A percentile compares a stretch with the other conserved stretches of the same genome.
Conservation (phyloP, 2,113 vertebrate genomes). For the Sclerurus mexicanus region DNA sequence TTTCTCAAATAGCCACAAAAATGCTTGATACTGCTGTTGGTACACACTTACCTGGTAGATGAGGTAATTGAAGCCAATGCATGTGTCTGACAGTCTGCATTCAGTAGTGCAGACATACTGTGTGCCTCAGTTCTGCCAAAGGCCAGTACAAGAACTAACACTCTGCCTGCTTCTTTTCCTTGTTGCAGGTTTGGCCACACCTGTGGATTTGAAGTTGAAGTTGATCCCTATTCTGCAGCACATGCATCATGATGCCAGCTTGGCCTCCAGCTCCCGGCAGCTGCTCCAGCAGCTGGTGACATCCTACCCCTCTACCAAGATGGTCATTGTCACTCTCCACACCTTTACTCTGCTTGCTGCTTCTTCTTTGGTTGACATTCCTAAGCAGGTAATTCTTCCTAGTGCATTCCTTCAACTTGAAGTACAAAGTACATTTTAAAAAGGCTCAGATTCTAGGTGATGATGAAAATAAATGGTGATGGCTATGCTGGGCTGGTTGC, state of each 20-base stretch:
- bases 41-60: neutral
- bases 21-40: neutral
- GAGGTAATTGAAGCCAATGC: neutral
- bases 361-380: constrained; percentile 93
- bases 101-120: neutral
- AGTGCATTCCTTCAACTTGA: neutral
- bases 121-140: neutral
- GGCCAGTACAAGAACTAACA: neutral
- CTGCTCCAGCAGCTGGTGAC: constrained; percentile 92
- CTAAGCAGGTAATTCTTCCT: constrained; percentile 85
- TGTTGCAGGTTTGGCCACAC: constrained; percentile 87
- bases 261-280: constrained; percentile 91
- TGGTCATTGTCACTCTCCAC: constrained; percentile 95
- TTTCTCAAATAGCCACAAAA: neutral
- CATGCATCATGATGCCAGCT: constrained; percentile 94
- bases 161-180: neutral
- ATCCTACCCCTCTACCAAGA: constrained; percentile 92
- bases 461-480: rapidly evolving
- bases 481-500: neutral
- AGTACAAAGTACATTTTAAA: neutral
- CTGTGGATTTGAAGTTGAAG: constrained; percentile 95
- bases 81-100: neutral
- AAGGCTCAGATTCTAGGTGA: neutral
- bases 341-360: constrained; percentile 95
- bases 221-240: constrained; percentile 96